Evolutionary conservation across 2,888 invertebrate genomes (phyloP).

Genomic region (Epinotia brunnichana): DNA sequence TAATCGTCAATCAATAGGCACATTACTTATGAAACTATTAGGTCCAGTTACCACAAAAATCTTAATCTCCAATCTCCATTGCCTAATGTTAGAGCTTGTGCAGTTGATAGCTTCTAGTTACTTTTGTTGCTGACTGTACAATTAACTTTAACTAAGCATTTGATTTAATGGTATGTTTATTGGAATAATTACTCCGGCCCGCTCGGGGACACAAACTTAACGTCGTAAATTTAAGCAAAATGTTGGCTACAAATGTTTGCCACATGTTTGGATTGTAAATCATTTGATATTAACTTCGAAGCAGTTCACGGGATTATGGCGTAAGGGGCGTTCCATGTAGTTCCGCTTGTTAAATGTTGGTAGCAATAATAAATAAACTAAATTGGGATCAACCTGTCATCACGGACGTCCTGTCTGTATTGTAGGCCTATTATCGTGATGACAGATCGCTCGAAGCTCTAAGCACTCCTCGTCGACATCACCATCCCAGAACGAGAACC

Average conservation of each 20-base stretch:
- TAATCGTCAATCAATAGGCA: too few relatives aligned
- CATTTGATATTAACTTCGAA: constrained; percentile 42
- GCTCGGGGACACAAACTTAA: constrained; percentile 36
- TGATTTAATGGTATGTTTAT: constrained; percentile 39
- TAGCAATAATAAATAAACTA: not conserved
- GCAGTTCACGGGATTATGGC: constrained; percentile 16
- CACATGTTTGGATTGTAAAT: constrained; percentile 41
- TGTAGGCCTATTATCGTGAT: too few relatives aligned
- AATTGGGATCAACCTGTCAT: too few relatives aligned
- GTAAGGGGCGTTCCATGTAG: constrained; percentile 1
- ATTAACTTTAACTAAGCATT: constrained; percentile 15
- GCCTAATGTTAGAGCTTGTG: not conserved
- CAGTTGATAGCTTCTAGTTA: not conserved
- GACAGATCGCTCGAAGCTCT: too few relatives aligned
- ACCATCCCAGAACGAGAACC: too few relatives aligned
- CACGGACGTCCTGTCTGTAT: too few relatives aligned
- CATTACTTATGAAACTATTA: too few relatives aligned
- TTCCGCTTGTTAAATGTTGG: not conserved
- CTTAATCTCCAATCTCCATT: too few relatives aligned
- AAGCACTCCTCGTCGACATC: too few relatives aligned
- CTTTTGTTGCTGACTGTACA: not conserved
- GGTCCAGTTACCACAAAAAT: too few relatives aligned
- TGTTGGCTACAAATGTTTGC: constrained; percentile 39
- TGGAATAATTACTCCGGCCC: constrained; percentile 29
- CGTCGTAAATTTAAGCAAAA: constrained; percentile 41